Evolutionary conservation across 1,140 invertebrate genomes (phyloP).

Genomic region (Euura lappo): DNA sequence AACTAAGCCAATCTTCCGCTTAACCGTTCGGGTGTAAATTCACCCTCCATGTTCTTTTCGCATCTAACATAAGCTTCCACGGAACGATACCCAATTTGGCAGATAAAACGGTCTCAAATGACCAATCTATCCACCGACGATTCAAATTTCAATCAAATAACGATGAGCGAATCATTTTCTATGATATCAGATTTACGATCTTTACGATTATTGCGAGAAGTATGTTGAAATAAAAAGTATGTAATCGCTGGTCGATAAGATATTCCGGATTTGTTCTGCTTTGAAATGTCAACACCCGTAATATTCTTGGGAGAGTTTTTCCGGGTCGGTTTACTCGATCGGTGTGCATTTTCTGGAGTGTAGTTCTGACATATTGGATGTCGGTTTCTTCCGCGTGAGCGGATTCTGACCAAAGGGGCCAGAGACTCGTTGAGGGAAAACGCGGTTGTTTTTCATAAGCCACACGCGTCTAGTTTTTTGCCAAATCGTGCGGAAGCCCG

Average conservation of each 20-base stretch:
- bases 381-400: constrained; percentile 5
- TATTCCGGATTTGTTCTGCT: too few relatives aligned
- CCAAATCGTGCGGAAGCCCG: constrained; percentile 57
- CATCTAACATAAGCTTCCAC: not conserved
- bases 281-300: not conserved
- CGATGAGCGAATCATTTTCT: too few relatives aligned
- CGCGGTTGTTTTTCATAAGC: constrained; percentile 40
- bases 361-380: not conserved
- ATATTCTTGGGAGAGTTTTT: too few relatives aligned
- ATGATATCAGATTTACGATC: too few relatives aligned
- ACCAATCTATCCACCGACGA: not conserved
- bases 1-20: constrained; percentile 55
- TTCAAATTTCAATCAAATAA: too few relatives aligned
- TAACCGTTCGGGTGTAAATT: not conserved
- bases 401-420: not conserved
- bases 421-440: constrained; percentile 6
- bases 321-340: too few relatives aligned
- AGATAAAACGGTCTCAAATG: not conserved
- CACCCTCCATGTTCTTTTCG: not conserved
- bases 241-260: too few relatives aligned
- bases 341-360: too few relatives aligned
- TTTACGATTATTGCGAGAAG: too few relatives aligned
- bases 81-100: not conserved
- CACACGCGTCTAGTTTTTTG: constrained; percentile 52
- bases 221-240: too few relatives aligned